A percentile compares a stretch with the other conserved stretches of the same genome.
Evolutionary conservation across 30 jellyfish, hydroid and myxozoan genomes (phyloP).

Genomic region (Aurelia aurita): DNA sequence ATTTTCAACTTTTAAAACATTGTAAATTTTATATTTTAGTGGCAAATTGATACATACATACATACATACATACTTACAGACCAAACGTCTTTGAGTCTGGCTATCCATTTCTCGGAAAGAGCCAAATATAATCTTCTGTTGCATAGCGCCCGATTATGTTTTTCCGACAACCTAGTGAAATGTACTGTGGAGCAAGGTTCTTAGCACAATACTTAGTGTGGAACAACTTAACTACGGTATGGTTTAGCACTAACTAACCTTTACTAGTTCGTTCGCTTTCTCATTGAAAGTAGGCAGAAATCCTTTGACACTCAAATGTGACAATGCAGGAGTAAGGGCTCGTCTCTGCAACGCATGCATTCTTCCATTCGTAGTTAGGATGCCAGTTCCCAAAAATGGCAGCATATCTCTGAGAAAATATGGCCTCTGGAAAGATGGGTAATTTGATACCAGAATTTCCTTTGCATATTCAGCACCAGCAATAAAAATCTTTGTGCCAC

Average conservation of each 20-base stretch:
- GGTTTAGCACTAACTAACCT: slow-evolving; percentile 54
- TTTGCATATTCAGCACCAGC: slow-evolving; percentile 62
- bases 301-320: slow-evolving; percentile 43
- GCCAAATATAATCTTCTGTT: no score
- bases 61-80: no score
- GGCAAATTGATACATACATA: no score
- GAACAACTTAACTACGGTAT: no score
- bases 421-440: slow-evolving; percentile 19
- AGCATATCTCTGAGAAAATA: slow-evolving; percentile 9
- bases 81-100: no score
- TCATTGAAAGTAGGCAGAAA: slow-evolving; percentile 39
- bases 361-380: slow-evolving; percentile 42
- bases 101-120: no score
- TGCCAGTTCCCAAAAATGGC: slow-evolving; percentile 62
- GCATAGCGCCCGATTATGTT: no score
- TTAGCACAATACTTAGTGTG: no score
- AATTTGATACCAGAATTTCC: slow-evolving; percentile 57
- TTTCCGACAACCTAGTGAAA: no score
- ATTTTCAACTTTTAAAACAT: no score
- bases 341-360: slow-evolving; percentile 57
- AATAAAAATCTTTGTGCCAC: slow-evolving; percentile 32
- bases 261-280: slow-evolving; percentile 37
- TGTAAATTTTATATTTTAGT: no score
- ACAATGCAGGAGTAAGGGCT: slow-evolving; percentile 44
- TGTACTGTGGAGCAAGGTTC: no score